A percentile compares a stretch with the other conserved stretches of the same genome.
Conservation (phyloP, 2,113 vertebrate species). For the Embiotoca jacksoni region DNA sequence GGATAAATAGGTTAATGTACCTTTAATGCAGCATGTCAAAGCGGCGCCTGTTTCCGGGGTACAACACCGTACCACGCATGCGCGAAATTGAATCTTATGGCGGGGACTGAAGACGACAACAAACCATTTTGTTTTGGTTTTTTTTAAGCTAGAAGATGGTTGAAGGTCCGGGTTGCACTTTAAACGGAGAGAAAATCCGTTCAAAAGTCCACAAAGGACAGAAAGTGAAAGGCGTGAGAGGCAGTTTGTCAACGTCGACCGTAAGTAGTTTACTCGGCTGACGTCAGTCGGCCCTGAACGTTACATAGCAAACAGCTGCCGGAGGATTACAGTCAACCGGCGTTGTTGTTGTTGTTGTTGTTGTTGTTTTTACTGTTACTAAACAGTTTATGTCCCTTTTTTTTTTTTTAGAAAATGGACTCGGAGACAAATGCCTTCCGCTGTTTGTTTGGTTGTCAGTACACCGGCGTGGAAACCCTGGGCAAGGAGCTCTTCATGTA, state of each 20-base stretch:
- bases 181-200: conserved; percentile 89
- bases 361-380: neutral
- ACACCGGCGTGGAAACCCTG: conserved; percentile 88
- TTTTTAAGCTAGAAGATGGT: conserved; percentile 83
- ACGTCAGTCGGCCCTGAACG: too few species aligned
- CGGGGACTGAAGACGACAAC: conserved; percentile 40
- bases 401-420: conserved; percentile 39
- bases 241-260: conserved; percentile 50
- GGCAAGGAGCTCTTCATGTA: conserved; percentile 96
- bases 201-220: conserved; percentile 85
- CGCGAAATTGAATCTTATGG: conserved; percentile 60
- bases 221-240: conserved; percentile 73
- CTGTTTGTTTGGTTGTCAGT: conserved; percentile 79
- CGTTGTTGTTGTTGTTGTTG: neutral
- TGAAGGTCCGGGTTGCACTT: conserved; percentile 90
- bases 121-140: neutral
- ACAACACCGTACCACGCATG: conserved; percentile 52
- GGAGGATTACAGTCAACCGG: too few species aligned
- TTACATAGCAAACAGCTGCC: neutral
- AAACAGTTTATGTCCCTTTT: neutral
- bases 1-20: conserved; percentile 1
- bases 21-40: neutral
- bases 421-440: conserved; percentile 52
- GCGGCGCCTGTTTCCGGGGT: conserved; percentile 9
- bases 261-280: conserved; percentile 35